These are phyloP conservation scores for Zoanthus sociatus DNA, from an alignment of 92 coral and sea anemone genomes.

Conservation along the genomic window DNA sequence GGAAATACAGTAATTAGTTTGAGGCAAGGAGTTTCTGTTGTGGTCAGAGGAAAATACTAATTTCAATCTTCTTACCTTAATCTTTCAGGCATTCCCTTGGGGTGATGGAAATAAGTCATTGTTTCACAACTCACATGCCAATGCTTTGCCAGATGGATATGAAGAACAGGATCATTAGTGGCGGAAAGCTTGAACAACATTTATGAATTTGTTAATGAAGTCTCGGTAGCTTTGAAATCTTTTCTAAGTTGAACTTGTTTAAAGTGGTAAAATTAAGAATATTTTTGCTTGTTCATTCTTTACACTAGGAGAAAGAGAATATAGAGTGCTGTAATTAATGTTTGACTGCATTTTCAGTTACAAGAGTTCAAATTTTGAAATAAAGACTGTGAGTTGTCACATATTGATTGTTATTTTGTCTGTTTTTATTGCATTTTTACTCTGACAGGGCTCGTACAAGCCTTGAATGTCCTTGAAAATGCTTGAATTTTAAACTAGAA, in stretches of 20 bases:
- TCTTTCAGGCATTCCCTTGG: conserved; percentile 93
- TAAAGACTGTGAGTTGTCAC: neutral
- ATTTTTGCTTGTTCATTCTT: neutral
- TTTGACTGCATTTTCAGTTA: neutral
- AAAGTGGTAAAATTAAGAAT: neutral
- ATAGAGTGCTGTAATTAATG: neutral
- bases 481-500: no score
- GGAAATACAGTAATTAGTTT: no score
- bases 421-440: no score
- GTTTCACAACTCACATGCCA: conserved; percentile 88
- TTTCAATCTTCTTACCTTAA: neutral
- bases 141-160: conserved; percentile 95
- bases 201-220: neutral
- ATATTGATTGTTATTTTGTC: neutral
- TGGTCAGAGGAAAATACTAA: no score
- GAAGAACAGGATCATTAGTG: conserved; percentile 63
- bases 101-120: conserved; percentile 93
- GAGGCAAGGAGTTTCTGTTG: no score
- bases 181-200: neutral
- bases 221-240: neutral
- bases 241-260: neutral
- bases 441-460: no score
- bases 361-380: neutral
- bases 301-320: no score
- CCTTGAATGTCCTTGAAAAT: no score